These are phyloP conservation scores for Acropternis orthonyx DNA, from an alignment of 2,797 vertebrate species.

Conservation along the genomic window DNA sequence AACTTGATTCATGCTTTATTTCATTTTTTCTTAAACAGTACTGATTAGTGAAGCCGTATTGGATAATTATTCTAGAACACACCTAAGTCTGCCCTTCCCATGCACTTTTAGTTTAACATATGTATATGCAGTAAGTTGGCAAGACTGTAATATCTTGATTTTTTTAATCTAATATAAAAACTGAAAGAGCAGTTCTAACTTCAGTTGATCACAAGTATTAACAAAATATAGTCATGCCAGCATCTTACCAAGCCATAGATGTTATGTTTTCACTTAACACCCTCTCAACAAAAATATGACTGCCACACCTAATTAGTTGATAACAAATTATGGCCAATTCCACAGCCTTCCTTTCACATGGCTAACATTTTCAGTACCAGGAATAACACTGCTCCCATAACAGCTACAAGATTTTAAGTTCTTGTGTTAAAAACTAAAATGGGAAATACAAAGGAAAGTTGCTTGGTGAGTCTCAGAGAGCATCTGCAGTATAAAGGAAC, in stretches of 20 bases:
- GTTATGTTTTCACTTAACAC: background rate
- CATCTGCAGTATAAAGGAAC: background rate
- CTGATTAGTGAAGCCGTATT: background rate
- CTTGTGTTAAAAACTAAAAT: background rate
- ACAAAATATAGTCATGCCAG: background rate
- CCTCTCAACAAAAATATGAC: background rate
- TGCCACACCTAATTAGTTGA: background rate
- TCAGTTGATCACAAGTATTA: background rate
- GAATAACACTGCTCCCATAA: background rate
- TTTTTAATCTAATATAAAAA: background rate
- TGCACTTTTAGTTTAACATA: background rate
- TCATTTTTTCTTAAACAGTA: background rate
- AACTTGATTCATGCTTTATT: background rate
- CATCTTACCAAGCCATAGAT: background rate
- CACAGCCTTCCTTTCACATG: background rate
- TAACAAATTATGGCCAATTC: background rate
- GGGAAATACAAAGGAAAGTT: background rate
- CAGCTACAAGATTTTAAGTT: rapidly evolving
- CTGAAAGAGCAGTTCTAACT: background rate
- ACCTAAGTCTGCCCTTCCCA: rapidly evolving
- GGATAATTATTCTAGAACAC: background rate
- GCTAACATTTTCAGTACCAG: background rate
- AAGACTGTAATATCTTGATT: background rate
- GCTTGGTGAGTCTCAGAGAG: background rate
- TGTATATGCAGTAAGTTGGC: background rate